phyloP scores from a whole-genome alignment of 64 coral and sea anemone genomes.

The Montipora foliosa region DNA sequence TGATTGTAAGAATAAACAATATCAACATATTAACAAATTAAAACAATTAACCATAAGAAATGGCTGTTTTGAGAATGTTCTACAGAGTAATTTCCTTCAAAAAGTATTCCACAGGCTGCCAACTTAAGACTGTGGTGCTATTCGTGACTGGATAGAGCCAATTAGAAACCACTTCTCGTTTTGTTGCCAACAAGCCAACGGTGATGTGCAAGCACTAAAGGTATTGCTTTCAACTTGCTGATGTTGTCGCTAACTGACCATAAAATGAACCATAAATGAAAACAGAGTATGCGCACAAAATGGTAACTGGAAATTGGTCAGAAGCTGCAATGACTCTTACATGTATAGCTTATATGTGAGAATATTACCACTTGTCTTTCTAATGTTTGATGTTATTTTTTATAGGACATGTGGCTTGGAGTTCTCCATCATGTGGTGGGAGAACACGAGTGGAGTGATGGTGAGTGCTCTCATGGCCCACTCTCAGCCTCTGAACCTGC shows the following conservation, averaged over 20 bases:
- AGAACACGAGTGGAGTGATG: constrained; percentile 34
- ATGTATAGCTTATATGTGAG: background rate
- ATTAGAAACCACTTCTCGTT: background rate
- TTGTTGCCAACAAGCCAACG: background rate
- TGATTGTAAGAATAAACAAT: background rate
- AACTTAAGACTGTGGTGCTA: background rate
- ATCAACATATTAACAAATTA: background rate
- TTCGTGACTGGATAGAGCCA: background rate
- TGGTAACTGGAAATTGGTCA: background rate
- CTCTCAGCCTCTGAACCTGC: background rate
- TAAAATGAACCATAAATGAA: background rate
- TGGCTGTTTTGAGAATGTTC: background rate
- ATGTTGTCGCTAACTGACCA: background rate
- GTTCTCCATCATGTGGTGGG: constrained; percentile 20
- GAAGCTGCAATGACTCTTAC: background rate
- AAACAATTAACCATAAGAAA: background rate
- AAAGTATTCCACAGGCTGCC: background rate
- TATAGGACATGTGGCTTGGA: constrained; percentile 7
- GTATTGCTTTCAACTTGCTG: background rate
- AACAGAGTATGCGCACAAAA: background rate
- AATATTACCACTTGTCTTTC: background rate
- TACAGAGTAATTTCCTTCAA: background rate
- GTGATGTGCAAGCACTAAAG: background rate
- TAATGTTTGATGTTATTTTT: background rate
- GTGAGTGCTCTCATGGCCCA: constrained; percentile 20